Conservation (phyloP, 2,888 invertebrate genomes). For the Apamea anceps region DNA sequence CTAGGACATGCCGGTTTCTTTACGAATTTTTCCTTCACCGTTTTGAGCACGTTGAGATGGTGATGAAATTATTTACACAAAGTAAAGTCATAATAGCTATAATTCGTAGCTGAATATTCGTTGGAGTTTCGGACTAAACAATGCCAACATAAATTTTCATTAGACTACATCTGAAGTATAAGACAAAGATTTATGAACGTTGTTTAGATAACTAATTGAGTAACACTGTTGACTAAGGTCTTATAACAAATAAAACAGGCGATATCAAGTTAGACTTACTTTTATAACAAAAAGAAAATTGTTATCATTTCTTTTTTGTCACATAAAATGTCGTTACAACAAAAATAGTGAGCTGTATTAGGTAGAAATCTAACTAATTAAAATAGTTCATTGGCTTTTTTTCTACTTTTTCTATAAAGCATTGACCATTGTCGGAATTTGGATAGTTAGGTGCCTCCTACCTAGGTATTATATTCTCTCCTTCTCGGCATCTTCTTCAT, state of each 20-base stretch:
- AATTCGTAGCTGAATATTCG: slow-evolving; percentile 41
- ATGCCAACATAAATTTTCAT: slow-evolving; percentile 68
- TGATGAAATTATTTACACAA: background rate
- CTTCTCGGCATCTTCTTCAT: background rate
- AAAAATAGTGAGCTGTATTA: slow-evolving; percentile 5
- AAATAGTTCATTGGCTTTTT: slow-evolving; percentile 2
- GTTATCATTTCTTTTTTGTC: background rate
- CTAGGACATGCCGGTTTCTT: background rate
- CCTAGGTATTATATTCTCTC: slow-evolving; percentile 3
- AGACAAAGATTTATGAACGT: slow-evolving; percentile 65
- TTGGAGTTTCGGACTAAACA: slow-evolving; percentile 54
- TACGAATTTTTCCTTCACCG: background rate
- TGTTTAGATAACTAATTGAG: slow-evolving; percentile 60
- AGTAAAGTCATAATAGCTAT: background rate
- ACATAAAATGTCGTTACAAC: background rate
- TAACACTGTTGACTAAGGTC: slow-evolving; percentile 46
- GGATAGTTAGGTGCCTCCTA: background rate
- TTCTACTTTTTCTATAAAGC: background rate
- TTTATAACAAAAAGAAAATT: slow-evolving; percentile 3
- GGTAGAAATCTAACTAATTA: background rate
- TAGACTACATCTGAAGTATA: slow-evolving; percentile 63
- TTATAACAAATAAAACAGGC: slow-evolving; percentile 36
- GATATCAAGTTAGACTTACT: slow-evolving; percentile 17
- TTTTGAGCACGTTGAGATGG: background rate
- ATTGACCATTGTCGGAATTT: background rate